These are phyloP conservation scores for Lepus townsendii DNA, from an alignment of 2,797 vertebrate genomes.

Conservation along the genomic window DNA sequence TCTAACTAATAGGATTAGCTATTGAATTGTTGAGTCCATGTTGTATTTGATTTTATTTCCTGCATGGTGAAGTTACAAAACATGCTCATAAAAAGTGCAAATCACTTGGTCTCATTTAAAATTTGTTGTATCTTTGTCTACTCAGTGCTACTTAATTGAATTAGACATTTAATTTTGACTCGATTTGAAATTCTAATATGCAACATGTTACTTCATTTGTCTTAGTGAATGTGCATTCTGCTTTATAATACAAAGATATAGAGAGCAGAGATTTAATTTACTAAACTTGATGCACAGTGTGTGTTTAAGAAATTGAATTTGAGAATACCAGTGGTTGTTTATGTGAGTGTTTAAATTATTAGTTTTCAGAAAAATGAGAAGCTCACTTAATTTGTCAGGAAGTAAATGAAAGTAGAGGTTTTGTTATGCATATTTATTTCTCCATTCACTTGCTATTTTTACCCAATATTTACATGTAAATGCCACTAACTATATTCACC, in stretches of 20 bases:
- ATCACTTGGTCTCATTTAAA: slow-evolving; percentile 44
- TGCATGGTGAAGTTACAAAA: not conserved
- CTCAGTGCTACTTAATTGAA: slow-evolving; percentile 56
- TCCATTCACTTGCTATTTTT: not conserved
- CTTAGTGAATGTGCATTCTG: not conserved
- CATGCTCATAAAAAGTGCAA: not conserved
- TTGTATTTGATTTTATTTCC: slow-evolving; percentile 27
- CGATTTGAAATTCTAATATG: slow-evolving; percentile 68
- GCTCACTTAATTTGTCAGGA: slow-evolving; percentile 40
- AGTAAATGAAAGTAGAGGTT: not conserved
- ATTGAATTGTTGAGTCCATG: not conserved
- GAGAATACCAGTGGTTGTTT: not conserved
- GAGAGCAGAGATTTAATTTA: slow-evolving; percentile 58
- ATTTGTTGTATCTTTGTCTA: slow-evolving; percentile 33
- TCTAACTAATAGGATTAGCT: not conserved
- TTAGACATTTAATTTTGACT: slow-evolving; percentile 60
- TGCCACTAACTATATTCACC: not conserved
- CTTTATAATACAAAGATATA: slow-evolving; percentile 28
- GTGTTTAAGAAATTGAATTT: slow-evolving; percentile 41
- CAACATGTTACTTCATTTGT: slow-evolving; percentile 60
- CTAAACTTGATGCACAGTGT: not conserved
- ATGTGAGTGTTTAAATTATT: slow-evolving; percentile 24
- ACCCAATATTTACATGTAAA: not conserved
- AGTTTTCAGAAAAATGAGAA: not conserved
- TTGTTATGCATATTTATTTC: not conserved